Conservation (phyloP, 2,888 invertebrate genomes). For the Aleiodes testaceus region DNA sequence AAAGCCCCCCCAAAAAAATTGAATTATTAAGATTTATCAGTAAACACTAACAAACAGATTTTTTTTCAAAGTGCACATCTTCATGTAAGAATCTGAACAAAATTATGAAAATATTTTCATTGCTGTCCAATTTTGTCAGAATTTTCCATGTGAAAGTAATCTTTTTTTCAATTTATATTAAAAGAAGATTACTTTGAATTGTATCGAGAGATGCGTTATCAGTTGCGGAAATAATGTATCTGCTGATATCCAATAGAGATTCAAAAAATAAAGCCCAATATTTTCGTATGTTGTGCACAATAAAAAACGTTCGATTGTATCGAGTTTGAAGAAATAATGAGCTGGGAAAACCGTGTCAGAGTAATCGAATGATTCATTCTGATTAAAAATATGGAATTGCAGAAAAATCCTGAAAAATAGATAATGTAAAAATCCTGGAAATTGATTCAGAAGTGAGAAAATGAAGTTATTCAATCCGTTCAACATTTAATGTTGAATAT, state of each 20-base stretch:
- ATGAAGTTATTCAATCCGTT: background rate
- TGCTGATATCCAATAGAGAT: constrained; percentile 1
- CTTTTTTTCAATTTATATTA: no score
- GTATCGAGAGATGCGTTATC: background rate
- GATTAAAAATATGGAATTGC: background rate
- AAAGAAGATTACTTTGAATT: constrained; percentile 26
- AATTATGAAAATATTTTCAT: no score
- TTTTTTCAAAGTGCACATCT: no score
- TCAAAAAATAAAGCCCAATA: background rate
- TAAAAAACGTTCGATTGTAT: background rate
- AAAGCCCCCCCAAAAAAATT: no score
- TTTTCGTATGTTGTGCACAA: background rate
- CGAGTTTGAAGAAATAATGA: constrained; percentile 6
- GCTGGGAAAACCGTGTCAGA: constrained; percentile 7
- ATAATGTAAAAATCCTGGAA: background rate
- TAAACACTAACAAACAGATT: no score
- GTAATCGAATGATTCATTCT: constrained; percentile 8
- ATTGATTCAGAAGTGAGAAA: background rate
- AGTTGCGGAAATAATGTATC: constrained; percentile 6
- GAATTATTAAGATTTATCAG: no score
- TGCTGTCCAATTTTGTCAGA: no score
- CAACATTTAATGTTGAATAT: no score
- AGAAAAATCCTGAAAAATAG: background rate
- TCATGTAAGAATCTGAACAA: no score
- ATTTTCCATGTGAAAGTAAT: no score